These are phyloP conservation scores for Ophioderma brevispina DNA, from an alignment of 35 echinoderm and acorn worm species.

Conservation along the genomic window DNA sequence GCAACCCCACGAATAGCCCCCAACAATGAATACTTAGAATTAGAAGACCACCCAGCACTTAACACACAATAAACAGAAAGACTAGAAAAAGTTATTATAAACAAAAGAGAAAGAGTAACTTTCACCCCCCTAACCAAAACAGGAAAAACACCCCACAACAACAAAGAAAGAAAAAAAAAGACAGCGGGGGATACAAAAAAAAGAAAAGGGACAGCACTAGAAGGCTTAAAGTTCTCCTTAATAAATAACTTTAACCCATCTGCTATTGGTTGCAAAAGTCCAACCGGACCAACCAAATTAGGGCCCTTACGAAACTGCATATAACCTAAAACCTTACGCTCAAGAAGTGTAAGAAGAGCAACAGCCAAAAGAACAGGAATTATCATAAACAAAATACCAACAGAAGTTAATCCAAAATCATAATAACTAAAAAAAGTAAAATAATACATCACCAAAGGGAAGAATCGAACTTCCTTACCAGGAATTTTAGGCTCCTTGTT, in stretches of 20 bases:
- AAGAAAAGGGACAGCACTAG: constrained; percentile 43
- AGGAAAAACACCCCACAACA: constrained; percentile 34
- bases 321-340: constrained; percentile 81
- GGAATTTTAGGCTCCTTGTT: constrained; percentile 57
- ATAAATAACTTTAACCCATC: constrained; percentile 77
- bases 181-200: constrained; percentile 51
- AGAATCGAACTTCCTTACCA: constrained; percentile 51
- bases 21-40: constrained; percentile 75
- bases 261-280: constrained; percentile 68
- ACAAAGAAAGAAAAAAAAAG: constrained; percentile 32
- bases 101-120: constrained; percentile 29
- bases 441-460: constrained; percentile 49
- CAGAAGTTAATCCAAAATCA: too few relatives aligned
- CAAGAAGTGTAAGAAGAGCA: constrained; percentile 54
- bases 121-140: not conserved
- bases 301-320: constrained; percentile 86
- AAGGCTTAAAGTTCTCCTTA: constrained; percentile 69
- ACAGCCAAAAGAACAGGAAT: constrained; percentile 49
- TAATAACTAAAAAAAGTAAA: constrained; percentile 52
- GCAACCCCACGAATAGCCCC: constrained; percentile 68
- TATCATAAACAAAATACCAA: too few relatives aligned
- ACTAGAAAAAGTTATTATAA: constrained; percentile 45
- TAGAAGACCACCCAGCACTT: constrained; percentile 71
- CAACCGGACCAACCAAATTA: constrained; percentile 68
- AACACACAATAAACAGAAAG: constrained; percentile 58